Evolutionary conservation across 2,888 invertebrate species (phyloP).

Genomic region (Platerodrilus igneus): DNA sequence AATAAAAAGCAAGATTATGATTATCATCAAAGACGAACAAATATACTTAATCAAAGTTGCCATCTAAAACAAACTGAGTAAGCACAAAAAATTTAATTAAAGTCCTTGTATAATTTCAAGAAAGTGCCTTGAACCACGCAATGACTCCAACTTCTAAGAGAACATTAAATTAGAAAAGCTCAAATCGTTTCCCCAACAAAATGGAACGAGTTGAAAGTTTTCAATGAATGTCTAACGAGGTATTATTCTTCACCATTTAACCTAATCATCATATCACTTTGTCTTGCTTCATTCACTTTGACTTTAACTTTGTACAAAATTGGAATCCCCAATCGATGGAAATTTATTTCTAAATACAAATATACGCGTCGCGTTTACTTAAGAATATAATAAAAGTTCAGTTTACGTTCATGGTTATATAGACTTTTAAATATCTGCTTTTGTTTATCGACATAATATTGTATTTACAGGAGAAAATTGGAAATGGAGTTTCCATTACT

Average conservation of each 20-base stretch:
- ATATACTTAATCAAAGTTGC: conserved; percentile 18
- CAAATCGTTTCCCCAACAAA: conserved; percentile 43
- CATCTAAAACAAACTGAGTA: conserved; percentile 23
- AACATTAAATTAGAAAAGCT: conserved; percentile 45
- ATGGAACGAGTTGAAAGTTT: conserved; percentile 45
- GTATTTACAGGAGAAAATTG: conserved; percentile 19
- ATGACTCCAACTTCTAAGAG: conserved; percentile 26
- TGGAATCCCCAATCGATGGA: conserved; percentile 13
- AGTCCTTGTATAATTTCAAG: conserved; percentile 33
- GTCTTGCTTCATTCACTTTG: conserved; percentile 28
- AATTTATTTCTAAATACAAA: conserved; percentile 16
- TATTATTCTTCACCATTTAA: conserved; percentile 49
- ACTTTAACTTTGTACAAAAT: neutral
- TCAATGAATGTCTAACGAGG: conserved; percentile 49
- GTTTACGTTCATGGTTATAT: conserved; percentile 15
- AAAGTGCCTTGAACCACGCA: conserved; percentile 30
- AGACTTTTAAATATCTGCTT: conserved; percentile 13
- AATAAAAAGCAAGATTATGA: conserved; percentile 13
- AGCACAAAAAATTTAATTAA: conserved; percentile 38
- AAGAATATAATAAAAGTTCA: conserved; percentile 15
- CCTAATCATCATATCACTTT: conserved; percentile 49
- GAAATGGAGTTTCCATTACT: conserved; percentile 15
- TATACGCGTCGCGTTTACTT: conserved; percentile 13
- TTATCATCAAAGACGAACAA: conserved; percentile 19
- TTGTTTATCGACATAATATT: conserved; percentile 19